A percentile compares a stretch with the other conserved stretches of the same genome.
Conservation (phyloP, 92 coral and sea anemone genomes). For the Virgularia gustaviana region DNA sequence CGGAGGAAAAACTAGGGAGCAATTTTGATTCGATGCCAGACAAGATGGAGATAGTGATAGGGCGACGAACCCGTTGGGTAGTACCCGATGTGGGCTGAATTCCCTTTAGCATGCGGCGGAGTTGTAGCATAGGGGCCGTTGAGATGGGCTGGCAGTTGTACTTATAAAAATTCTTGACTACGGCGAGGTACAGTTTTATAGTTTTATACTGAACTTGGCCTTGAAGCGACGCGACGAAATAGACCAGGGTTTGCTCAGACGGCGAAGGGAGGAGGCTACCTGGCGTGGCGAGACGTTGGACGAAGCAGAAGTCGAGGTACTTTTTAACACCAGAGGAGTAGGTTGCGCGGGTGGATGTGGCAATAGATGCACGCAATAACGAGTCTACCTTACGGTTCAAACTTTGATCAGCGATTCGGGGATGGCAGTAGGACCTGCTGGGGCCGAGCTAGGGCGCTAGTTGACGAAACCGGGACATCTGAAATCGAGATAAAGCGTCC, state of each 20-base stretch:
- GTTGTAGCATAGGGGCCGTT: constrained; percentile 28
- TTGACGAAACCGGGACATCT: no score
- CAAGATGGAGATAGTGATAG: constrained; percentile 35
- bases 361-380: constrained; percentile 7
- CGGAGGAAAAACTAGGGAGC: background rate
- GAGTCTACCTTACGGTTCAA: background rate
- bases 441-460: no score
- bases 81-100: constrained; percentile 38
- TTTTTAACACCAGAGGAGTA: constrained; percentile 51
- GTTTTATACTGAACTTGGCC: background rate
- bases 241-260: background rate
- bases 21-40: constrained; percentile 12
- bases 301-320: constrained; percentile 14
- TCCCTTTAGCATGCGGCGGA: constrained; percentile 49
- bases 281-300: background rate
- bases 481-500: constrained; percentile 24
- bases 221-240: background rate
- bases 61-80: constrained; percentile 35
- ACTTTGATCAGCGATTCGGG: constrained; percentile 8
- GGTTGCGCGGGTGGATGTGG: constrained; percentile 44
- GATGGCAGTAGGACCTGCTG: background rate
- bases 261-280: background rate
- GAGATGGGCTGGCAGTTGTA: constrained; percentile 41
- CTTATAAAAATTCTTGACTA: constrained; percentile 14
- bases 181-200: background rate